Conservation (phyloP, 1,140 invertebrate species). For the Antheraea mylitta region DNA sequence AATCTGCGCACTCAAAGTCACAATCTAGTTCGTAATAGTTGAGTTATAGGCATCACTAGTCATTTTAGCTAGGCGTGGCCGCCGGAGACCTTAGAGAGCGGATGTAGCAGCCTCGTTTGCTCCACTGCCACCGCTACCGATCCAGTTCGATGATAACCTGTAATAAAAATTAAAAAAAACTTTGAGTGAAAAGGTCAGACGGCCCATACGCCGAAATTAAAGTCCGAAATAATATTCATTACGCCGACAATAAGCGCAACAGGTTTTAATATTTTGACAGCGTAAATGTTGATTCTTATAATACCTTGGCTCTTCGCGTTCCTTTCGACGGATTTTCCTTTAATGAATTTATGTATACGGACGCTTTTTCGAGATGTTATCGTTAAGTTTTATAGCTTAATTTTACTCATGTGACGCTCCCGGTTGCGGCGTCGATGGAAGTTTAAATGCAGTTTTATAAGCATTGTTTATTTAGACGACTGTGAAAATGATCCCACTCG, state of each 20-base stretch:
- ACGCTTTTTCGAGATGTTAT: conserved; percentile 47
- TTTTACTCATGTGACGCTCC: conserved; percentile 38
- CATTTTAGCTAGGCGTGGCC: conserved; percentile 67
- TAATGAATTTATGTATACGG: conserved; percentile 42
- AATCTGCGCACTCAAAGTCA: conserved; percentile 43
- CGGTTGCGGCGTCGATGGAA: not conserved
- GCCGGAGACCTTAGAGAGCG: conserved; percentile 64
- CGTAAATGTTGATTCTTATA: conserved; percentile 42
- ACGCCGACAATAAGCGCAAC: conserved; percentile 45
- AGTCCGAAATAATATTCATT: conserved; percentile 69
- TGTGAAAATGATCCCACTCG: conserved; percentile 26
- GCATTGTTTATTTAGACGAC: conserved; percentile 41
- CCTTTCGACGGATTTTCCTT: conserved; percentile 45
- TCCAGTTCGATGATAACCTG: conserved; percentile 71
- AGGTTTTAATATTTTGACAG: conserved; percentile 54
- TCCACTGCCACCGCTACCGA: conserved; percentile 44
- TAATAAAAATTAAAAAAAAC: conserved; percentile 47
- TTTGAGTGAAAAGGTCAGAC: conserved; percentile 72
- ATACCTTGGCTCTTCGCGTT: conserved; percentile 17
- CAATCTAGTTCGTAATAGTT: conserved; percentile 46
- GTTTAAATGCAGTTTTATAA: conserved; percentile 16
- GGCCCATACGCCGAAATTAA: conserved; percentile 57
- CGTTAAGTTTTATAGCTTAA: conserved; percentile 62
- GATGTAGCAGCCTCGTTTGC: conserved; percentile 68
- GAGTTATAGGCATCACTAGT: conserved; percentile 47